A percentile compares a stretch with the other conserved stretches of the same genome.
Evolutionary conservation across 2,113 vertebrate species (phyloP).

Genomic region (Colistium nudipinnis): DNA sequence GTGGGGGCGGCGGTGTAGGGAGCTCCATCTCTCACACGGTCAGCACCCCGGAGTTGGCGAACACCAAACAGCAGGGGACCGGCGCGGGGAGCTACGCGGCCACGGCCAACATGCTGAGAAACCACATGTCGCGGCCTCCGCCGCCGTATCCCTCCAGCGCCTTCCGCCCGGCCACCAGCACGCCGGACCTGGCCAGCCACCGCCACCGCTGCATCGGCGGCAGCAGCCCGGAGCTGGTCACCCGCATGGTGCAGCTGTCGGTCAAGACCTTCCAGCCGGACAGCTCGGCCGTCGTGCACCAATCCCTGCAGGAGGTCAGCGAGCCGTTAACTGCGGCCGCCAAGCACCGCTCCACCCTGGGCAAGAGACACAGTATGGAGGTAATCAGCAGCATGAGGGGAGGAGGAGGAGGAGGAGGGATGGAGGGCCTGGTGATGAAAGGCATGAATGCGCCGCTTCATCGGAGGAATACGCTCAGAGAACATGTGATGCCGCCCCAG

Average conservation of each 20-base stretch:
- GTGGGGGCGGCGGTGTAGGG: conserved; percentile 68
- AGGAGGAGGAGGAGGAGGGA: conserved; percentile 59
- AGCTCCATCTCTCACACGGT: conserved; percentile 95
- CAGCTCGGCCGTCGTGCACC: conserved; percentile 91
- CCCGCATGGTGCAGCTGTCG: conserved; percentile 93
- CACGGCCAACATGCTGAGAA: conserved; percentile 87
- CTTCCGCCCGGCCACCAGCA: conserved; percentile 95
- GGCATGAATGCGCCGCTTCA: conserved; percentile 86
- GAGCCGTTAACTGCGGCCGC: conserved; percentile 86
- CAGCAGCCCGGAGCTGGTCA: conserved; percentile 94
- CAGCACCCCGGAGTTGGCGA: conserved; percentile 94
- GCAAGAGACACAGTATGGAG: conserved; percentile 94
- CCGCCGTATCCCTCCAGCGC: conserved; percentile 88
- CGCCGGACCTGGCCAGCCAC: conserved; percentile 94
- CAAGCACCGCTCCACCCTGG: conserved; percentile 84
- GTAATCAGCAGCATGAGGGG: conserved; percentile 90
- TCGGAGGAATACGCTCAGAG: conserved; percentile 89
- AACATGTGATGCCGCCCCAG: conserved; percentile 82
- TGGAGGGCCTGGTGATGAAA: conserved; percentile 89
- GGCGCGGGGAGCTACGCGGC: conserved; percentile 80
- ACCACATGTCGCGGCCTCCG: conserved; percentile 89
- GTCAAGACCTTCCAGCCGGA: conserved; percentile 98
- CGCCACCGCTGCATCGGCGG: conserved; percentile 90
- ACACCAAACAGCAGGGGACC: conserved; percentile 86
- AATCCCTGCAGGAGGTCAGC: conserved; percentile 94